Base-by-base conservation (phyloP, 2,113 vertebrate genomes). In the Psilopogon haemacephalus region DNA sequence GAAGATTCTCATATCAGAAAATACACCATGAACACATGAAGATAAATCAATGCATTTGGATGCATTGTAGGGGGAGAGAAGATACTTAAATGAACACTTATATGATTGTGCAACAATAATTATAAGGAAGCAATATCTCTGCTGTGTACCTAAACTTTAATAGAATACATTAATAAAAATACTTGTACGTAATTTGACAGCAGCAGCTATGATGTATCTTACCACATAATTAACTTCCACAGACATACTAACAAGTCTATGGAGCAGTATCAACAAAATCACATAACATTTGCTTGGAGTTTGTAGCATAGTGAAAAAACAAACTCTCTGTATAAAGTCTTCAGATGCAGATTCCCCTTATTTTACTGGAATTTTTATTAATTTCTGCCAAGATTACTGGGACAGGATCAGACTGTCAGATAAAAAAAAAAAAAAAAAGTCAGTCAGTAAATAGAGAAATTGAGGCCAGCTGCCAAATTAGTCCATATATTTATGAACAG, bases 161-260 rank as follows among this genome's bases (percentile, higher is more conserved):
- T 97, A 95, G 91, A 97, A 97, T 88, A 77, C 94, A 97, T 98
- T 97, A 98, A 98, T 97, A 97, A 98, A 97, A 91, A 97, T 95
- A 97, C 73, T 88, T 97, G 94, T 96, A 92, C 89, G 88, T 98
- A 97, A 98, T 96, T 95, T 98, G 97, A 97, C 97, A 96, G 93
- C 96, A 96, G 96, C 97, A 97, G 96, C 96, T 94, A 95, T 86
- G 63, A 84, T 97, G 89, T 98, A 98, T 98, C 97, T 97, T 98
- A 98, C 98, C 97, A 98, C 98, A 98, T 98, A 98, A 98, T 98
- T 98, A 98, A 98, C 96, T 98, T 98, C 95, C 97, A 97, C 97
- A 98, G 98, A 98, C 97, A 96, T 97, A 97, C 97, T 96, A 96
- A 76, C 26, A 96, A 81, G 95, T 97, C 90, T 97, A 92, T 62